Conservation (phyloP, 2,113 vertebrate species). For the Campylorhamphus procurvoides region DNA sequence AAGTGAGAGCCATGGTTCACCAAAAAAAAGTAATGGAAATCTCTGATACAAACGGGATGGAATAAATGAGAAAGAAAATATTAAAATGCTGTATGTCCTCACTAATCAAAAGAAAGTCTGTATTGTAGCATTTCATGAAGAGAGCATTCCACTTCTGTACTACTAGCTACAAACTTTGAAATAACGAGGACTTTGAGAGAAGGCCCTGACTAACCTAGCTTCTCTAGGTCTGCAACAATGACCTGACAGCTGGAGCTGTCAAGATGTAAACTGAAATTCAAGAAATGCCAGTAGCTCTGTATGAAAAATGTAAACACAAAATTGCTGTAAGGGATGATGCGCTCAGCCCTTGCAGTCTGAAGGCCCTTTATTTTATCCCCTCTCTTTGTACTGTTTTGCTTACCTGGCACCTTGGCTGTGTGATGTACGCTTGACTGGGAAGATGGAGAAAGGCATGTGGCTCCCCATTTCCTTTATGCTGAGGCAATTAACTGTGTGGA, state of each 20-base stretch:
- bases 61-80: not conserved
- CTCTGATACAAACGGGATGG: not conserved
- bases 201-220: not conserved
- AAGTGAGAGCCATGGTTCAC: not conserved
- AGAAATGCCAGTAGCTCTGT: not conserved
- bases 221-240: not conserved
- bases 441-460: not conserved
- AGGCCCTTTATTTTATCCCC: not conserved
- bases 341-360: not conserved
- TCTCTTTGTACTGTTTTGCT: not conserved
- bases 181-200: not conserved
- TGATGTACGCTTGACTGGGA: not conserved
- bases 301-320: not conserved
- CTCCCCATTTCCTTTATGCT: not conserved
- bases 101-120: not conserved
- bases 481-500: not conserved
- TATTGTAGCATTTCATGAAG: not conserved
- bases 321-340: not conserved
- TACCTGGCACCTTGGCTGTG: not conserved
- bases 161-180: not conserved
- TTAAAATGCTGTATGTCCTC: not conserved
- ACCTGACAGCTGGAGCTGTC: not conserved
- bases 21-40: not conserved
- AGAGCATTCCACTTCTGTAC: not conserved
- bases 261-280: not conserved